Percentiles rank a stretch among this genome's conserved stretches.
Evolutionary conservation across 2,888 invertebrate species (phyloP).

Genomic region (Heliconius hortense): DNA sequence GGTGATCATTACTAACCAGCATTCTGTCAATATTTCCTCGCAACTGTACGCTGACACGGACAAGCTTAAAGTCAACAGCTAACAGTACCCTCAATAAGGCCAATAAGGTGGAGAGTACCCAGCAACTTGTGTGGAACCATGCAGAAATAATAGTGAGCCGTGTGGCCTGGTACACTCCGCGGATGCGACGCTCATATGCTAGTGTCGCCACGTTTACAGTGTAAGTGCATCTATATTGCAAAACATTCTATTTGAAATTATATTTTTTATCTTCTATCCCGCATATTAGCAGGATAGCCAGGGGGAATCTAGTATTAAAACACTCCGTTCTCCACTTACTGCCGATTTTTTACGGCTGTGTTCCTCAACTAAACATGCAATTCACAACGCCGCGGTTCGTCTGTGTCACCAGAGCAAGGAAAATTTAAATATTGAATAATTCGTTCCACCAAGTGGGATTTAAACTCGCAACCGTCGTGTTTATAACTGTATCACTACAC

Average conservation of each 20-base stretch:
- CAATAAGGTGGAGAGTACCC: constrained; percentile 65
- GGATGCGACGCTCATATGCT: constrained; percentile 68
- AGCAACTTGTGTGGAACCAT: constrained; percentile 73
- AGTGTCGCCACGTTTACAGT: constrained; percentile 72
- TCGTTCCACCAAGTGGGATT: too few relatives aligned
- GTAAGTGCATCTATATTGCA: constrained; percentile 60
- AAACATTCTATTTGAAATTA: neutral
- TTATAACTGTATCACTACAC: too few relatives aligned
- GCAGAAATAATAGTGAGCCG: constrained; percentile 67
- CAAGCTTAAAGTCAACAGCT: constrained; percentile 70
- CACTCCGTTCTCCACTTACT: too few relatives aligned
- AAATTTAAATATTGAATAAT: too few relatives aligned
- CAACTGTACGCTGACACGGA: constrained; percentile 59
- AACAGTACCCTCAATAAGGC: constrained; percentile 59
- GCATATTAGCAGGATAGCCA: too few relatives aligned
- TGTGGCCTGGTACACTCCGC: constrained; percentile 72
- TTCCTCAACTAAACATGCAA: too few relatives aligned
- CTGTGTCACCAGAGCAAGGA: too few relatives aligned
- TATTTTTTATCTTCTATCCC: too few relatives aligned
- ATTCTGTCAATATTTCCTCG: constrained; percentile 65
- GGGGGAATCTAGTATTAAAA: too few relatives aligned
- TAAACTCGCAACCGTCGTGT: too few relatives aligned
- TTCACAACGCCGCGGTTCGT: too few relatives aligned
- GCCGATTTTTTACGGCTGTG: too few relatives aligned
- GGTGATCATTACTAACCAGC: constrained; percentile 55